Evolutionary conservation across 2,797 vertebrate species (phyloP).

Genomic region (Morus bassanus): DNA sequence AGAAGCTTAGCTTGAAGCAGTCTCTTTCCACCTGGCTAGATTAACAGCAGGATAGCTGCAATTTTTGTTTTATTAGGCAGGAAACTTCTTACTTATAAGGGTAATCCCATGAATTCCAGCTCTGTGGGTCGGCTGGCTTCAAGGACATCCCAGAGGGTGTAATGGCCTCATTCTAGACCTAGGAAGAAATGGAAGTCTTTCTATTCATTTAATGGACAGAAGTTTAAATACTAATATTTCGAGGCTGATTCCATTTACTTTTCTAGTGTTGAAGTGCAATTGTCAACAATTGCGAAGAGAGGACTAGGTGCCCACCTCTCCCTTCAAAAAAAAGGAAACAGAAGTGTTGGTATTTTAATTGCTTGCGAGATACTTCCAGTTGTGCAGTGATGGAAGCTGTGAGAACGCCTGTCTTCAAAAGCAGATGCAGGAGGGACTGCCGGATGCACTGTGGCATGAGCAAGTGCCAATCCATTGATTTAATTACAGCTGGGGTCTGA

Average conservation of each 20-base stretch:
- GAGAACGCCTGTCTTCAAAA: neutral
- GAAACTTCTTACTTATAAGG: neutral
- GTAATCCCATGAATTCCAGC: neutral
- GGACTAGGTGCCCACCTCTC: neutral
- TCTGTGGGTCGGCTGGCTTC: neutral
- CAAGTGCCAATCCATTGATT: neutral
- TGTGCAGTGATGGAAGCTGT: neutral
- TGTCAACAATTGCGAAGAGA: neutral
- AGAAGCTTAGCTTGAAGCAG: neutral
- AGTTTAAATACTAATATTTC: neutral
- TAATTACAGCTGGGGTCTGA: neutral
- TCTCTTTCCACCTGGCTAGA: neutral
- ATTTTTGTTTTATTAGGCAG: constrained; percentile 29
- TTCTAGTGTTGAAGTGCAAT: neutral
- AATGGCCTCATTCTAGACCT: neutral
- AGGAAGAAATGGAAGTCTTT: neutral
- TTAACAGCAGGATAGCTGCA: constrained; percentile 22
- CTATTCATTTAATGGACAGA: neutral
- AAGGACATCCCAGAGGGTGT: neutral
- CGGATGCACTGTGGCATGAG: neutral
- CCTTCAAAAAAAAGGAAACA: neutral
- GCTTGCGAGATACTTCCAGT: neutral
- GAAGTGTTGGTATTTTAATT: neutral
- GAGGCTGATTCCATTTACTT: neutral
- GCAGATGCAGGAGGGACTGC: neutral